Evolutionary conservation across 1,140 invertebrate species (phyloP), one percentile per base, ranked within the genome.

Genomic region (Platyscapa corneri): DNA sequence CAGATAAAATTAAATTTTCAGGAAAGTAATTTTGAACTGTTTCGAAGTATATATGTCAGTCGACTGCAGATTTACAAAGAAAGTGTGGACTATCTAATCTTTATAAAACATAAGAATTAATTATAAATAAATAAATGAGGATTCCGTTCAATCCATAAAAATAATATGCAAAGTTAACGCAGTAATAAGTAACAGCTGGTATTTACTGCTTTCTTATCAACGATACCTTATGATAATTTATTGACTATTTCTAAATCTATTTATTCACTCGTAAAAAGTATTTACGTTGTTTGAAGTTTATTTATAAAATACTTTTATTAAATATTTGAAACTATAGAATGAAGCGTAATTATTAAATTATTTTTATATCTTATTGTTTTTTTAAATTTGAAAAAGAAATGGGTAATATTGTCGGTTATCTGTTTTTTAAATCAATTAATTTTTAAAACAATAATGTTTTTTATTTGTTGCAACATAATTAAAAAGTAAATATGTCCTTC

Each of bases 401-500:
- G 27, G 6, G 10, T 60, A 60, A 27, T 27, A 27, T 14, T n/a
- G n/a, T n/a, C n/a, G n/a, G n/a, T n/a, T n/a, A n/a, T n/a, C n/a
- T n/a, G n/a, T n/a, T n/a, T n/a, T n/a, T n/a, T n/a, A n/a, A n/a
- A n/a, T n/a, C n/a, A n/a, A n/a, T n/a, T n/a, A n/a, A n/a, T n/a
- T n/a, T n/a, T n/a, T n/a, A n/a, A n/a, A n/a, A n/a, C 30, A 75
- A 46, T 42, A 74, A 74, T 39, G 6, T 27, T 42, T 74, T 39
- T 1, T 27, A 75, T 27, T 16, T 27, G 27, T 75, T 16, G 46
- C 46, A 75, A 46, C n/a, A 18, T n/a, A 46, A 72, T 23, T 27
- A 39, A 20, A 72, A 72, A 27, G 27, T 46, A 65, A 83, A 67
- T 1, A 49, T 78, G 60, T 34, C 46, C 10, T 56, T 84, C 53